Evolutionary conservation across 2,113 vertebrate genomes (phyloP), one percentile per base, ranked within the genome.

Genomic region (Chaetura pelagica): DNA sequence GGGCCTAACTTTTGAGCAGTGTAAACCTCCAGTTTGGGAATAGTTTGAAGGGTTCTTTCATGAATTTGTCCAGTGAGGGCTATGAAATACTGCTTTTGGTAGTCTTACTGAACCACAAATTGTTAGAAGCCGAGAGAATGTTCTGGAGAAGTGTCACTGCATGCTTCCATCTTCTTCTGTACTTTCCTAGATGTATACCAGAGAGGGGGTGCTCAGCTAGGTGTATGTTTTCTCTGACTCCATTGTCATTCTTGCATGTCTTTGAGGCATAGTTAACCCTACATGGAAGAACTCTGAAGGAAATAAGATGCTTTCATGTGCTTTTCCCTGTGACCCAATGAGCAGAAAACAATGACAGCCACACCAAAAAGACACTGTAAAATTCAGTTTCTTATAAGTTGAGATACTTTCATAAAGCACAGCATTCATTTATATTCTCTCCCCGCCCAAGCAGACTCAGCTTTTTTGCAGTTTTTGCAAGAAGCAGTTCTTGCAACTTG

Each of bases 11-110:
- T 67, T 58, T 34, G 80, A 80, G 59, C 83, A 71, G 69, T 49
- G 29, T 71, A 92, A 90, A 59, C 83, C 46, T 84, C 86, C 57
- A 55, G 51, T 93, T 90, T 90, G 51, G 72, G 86, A 93, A 59
- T 67, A 40, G 72, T 87, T 94, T 74, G 64, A 86, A 51, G 49
- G 24, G 4, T 76, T 95, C 22, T 88, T 95, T 80, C 11, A 63
- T 90, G 4, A 67, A 46, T 69, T 84, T 86, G 17, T 67, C 64
- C 17, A 48, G 10, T 34, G 52, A 90, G 72, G 29, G 32, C 79
- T 84, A 2, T 77, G 73, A 90, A 81, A 59, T 71, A 71, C n/a
- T 79, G 32, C 29, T 78, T 82, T 77, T 74, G 46, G 42, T 76
- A 59, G 42, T 74, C 20, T 83, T 90, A 5, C 30, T 81, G 90